Evolutionary conservation across 2,888 invertebrate genomes (phyloP).

Genomic region (Eupithecia insigniata): DNA sequence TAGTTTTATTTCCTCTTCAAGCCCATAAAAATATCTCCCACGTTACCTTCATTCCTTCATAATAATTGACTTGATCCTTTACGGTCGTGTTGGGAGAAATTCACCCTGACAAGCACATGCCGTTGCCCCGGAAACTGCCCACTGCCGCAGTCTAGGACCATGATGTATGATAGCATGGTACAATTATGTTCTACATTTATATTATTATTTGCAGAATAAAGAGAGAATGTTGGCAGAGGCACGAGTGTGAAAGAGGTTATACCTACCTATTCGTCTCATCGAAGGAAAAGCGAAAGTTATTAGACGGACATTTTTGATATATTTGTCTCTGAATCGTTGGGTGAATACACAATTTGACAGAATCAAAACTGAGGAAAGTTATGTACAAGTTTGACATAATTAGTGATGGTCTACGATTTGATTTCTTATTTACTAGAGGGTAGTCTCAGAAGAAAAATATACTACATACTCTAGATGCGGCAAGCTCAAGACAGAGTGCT

Average conservation of each 20-base stretch:
- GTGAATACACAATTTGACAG: no score
- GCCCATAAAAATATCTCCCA: slow-evolving; percentile 6
- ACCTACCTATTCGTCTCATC: background rate
- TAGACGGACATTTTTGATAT: background rate
- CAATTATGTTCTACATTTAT: slow-evolving; percentile 29
- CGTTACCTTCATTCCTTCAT: slow-evolving; percentile 21
- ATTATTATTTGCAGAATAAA: slow-evolving; percentile 8
- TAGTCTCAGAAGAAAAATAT: background rate
- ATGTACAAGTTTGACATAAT: background rate
- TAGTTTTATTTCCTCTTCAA: background rate
- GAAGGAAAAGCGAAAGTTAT: background rate
- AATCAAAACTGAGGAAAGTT: no score
- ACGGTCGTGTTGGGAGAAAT: slow-evolving; percentile 15
- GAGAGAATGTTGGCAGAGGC: background rate
- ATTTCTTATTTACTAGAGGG: no score
- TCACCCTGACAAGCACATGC: slow-evolving; percentile 4
- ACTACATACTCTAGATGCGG: background rate
- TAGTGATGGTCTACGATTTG: background rate
- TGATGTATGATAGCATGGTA: slow-evolving; percentile 37
- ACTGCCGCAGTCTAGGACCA: slow-evolving; percentile 32
- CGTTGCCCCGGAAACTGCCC: slow-evolving; percentile 45
- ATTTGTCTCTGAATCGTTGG: background rate
- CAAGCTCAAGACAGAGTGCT: no score
- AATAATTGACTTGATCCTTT: slow-evolving; percentile 18
- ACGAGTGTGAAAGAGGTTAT: background rate